phyloP scores from a whole-genome alignment of 2,888 invertebrate genomes.

The Sipha maydis region DNA sequence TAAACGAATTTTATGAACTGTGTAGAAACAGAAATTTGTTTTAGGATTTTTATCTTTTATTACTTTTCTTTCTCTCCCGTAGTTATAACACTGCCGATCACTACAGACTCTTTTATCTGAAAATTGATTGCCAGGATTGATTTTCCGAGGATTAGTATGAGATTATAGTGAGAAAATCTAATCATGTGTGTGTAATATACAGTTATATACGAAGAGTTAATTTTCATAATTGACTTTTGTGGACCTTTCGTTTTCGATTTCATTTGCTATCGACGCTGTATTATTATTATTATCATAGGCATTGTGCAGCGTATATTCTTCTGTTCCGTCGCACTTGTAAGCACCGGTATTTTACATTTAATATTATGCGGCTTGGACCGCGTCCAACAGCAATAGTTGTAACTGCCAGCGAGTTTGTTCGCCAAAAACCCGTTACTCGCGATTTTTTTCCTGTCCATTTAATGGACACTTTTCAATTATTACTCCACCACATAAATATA shows the following conservation, averaged over 20 bases:
- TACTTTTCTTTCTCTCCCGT: too few species aligned
- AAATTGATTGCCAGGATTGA: too few species aligned
- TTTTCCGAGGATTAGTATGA: too few species aligned
- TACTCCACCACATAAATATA: too few species aligned
- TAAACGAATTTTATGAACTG: too few species aligned
- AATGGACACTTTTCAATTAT: too few species aligned
- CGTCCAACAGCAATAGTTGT: background rate
- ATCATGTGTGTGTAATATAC: background rate
- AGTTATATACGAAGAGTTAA: background rate
- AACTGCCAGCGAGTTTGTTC: background rate
- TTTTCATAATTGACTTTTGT: background rate
- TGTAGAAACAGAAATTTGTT: too few species aligned
- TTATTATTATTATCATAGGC: background rate
- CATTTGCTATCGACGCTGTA: background rate
- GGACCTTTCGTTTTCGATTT: background rate
- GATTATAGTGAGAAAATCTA: too few species aligned
- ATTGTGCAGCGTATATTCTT: background rate
- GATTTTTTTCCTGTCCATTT: background rate
- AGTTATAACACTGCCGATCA: too few species aligned
- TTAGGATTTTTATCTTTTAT: too few species aligned
- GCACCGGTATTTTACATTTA: background rate
- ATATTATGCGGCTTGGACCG: background rate
- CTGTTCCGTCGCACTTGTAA: background rate
- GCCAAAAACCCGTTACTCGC: constrained; percentile 27
- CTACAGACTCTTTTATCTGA: too few species aligned